Evolutionary conservation across 2,113 vertebrate species (phyloP), one percentile per base, ranked within the genome.

Genomic region (Cynoglossus semilaevis): DNA sequence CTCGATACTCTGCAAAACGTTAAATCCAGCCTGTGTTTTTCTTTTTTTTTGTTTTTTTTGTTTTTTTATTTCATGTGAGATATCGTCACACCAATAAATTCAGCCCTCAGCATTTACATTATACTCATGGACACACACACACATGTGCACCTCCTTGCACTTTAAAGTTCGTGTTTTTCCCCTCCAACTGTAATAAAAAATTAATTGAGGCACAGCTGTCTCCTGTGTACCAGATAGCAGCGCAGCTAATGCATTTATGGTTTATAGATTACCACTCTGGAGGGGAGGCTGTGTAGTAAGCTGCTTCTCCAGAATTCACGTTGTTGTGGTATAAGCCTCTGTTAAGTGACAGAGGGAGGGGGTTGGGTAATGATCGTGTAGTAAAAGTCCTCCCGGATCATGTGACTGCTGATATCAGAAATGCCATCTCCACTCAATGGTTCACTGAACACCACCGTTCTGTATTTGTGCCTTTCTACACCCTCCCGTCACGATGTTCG

Each of bases 381-480:
- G 87, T 89, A 88, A 87, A 87, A 87, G 85, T 89, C 72, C 81
- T 78, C 76, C 15, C 3, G 41, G 70, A 61, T 83, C 81, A 86
- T 58, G 88, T 88, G 88, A 85, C 76, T 61, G 72, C 63, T 66
- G 70, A 74, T 79, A 84, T 88, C 84, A 82, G 63, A 86, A 84
- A 88, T 78, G 73, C 79, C 82, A 85, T 85, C 81, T 76, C 56
- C n/a, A 67, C 77, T 85, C 76, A 74, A 60, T 77, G 70, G 54
- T 72, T 66, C 75, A 50, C 59, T 63, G 58, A 55, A 35, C 60
- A 67, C 51, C 59, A 29, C 10, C 29, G 48, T 60, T n/a, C 57
- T 55, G 49, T 66, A 16, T 51, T 12, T 58, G 53, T 41, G 15
- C 36, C 15, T 40, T 9, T n/a, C 7, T 54, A 7, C 50, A n/a